A percentile compares a stretch with the other conserved stretches of the same genome.
These are phyloP conservation scores for Mustelus asterias DNA, from an alignment of 2,113 vertebrate species.

Conservation along the genomic window DNA sequence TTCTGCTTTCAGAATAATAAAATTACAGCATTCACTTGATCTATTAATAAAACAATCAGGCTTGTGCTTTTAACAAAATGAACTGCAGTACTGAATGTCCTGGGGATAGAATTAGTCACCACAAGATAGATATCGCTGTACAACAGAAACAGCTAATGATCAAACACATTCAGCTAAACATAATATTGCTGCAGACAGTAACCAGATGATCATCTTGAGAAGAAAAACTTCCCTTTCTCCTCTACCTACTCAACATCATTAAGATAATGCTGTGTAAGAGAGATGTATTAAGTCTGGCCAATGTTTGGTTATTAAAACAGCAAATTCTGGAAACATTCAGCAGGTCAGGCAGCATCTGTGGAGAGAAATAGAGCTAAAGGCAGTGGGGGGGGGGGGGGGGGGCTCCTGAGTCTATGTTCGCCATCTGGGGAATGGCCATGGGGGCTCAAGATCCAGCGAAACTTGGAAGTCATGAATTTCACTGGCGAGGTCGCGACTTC, in stretches of 20 bases:
- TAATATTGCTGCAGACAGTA: background rate
- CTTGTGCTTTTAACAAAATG: conserved; percentile 35
- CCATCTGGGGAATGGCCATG: too few species aligned
- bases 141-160: background rate
- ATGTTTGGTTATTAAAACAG: background rate
- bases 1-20: background rate
- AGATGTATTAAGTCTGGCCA: background rate
- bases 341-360: too few species aligned
- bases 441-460: too few species aligned
- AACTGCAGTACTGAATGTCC: conserved; percentile 2
- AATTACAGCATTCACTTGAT: conserved; percentile 13
- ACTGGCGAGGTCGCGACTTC: too few species aligned
- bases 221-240: background rate
- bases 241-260: background rate
- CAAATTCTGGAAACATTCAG: too few species aligned
- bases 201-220: background rate
- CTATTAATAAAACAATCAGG: conserved; percentile 7
- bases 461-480: too few species aligned
- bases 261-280: background rate
- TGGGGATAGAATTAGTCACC: background rate
- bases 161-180: background rate
- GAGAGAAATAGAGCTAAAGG: too few species aligned
- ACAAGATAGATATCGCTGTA: background rate
- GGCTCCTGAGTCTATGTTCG: too few species aligned
- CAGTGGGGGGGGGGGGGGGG: too few species aligned